Conservation (phyloP, 2,113 vertebrate species). For the Daphoenositta chrysoptera region DNA sequence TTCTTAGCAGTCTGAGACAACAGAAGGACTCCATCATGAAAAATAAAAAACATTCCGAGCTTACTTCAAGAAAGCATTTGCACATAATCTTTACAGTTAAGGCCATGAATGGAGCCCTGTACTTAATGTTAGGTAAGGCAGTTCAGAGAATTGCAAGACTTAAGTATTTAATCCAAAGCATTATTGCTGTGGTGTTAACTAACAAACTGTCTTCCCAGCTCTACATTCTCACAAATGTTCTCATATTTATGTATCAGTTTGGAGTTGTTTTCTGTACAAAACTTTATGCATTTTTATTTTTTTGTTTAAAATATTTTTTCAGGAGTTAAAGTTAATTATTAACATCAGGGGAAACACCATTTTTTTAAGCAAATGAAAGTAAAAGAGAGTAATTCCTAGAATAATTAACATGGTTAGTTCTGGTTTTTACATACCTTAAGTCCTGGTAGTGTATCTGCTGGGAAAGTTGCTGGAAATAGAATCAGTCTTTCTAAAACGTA, state of each 20-base stretch:
- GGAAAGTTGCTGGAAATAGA: background rate
- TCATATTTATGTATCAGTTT: background rate
- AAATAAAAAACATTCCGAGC: background rate
- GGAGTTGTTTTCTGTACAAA: background rate
- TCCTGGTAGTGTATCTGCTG: background rate
- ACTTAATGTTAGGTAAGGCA: background rate
- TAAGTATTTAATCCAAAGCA: slow-evolving; percentile 10
- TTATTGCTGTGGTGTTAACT: background rate
- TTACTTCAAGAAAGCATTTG: background rate
- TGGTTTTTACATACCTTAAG: background rate
- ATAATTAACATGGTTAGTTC: background rate
- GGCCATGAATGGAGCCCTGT: background rate
- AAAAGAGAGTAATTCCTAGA: background rate
- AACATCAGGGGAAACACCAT: background rate
- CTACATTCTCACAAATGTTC: background rate
- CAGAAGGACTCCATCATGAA: background rate
- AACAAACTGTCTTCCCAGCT: background rate
- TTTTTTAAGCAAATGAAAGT: background rate
- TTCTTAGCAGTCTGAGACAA: background rate
- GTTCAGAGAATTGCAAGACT: slow-evolving; percentile 10
- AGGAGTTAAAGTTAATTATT: background rate
- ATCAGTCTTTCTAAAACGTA: background rate
- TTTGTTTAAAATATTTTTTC: background rate
- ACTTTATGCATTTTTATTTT: background rate
- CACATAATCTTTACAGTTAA: background rate